Evolutionary conservation across 1,140 invertebrate genomes (phyloP).

Genomic region (Bombyx mandarina): DNA sequence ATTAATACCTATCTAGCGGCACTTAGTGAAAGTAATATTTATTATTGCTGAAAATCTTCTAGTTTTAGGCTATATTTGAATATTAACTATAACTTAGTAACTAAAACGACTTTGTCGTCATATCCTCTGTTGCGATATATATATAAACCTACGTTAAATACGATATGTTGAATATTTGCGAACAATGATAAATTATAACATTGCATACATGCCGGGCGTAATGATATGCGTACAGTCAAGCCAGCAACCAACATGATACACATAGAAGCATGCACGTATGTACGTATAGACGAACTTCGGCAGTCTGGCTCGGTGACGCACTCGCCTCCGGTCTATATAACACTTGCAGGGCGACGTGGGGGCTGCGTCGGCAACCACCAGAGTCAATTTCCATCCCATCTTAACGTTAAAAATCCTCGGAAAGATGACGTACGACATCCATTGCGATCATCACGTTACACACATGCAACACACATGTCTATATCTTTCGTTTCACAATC

Average conservation of each 20-base stretch:
- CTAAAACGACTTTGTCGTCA: conserved; percentile 45
- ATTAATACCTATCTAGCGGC: too few relatives aligned
- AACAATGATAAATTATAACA: conserved; percentile 21
- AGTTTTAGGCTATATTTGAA: conserved; percentile 1
- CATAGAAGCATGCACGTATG: conserved; percentile 37
- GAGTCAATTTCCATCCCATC: conserved; percentile 60
- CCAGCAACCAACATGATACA: conserved; percentile 30
- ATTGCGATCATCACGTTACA: conserved; percentile 54
- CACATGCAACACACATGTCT: conserved; percentile 68
- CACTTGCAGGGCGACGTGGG: conserved; percentile 52
- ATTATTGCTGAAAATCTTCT: background rate
- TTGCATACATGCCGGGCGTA: conserved; percentile 47
- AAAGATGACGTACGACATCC: conserved; percentile 67
- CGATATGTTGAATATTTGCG: conserved; percentile 62
- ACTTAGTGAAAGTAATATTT: too few relatives aligned
- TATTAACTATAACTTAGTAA: conserved; percentile 23
- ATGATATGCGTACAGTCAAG: conserved; percentile 31
- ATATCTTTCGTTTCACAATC: conserved; percentile 57
- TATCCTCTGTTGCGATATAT: conserved; percentile 18
- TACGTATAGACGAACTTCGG: conserved; percentile 19
- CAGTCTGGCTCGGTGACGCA: conserved; percentile 18
- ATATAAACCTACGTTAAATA: conserved; percentile 27
- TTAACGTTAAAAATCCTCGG: conserved; percentile 61
- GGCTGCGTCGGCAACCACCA: conserved; percentile 43
- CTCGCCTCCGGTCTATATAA: conserved; percentile 49